Evolutionary conservation across 2,888 invertebrate genomes (phyloP).

Genomic region (Parnassius orleans): DNA sequence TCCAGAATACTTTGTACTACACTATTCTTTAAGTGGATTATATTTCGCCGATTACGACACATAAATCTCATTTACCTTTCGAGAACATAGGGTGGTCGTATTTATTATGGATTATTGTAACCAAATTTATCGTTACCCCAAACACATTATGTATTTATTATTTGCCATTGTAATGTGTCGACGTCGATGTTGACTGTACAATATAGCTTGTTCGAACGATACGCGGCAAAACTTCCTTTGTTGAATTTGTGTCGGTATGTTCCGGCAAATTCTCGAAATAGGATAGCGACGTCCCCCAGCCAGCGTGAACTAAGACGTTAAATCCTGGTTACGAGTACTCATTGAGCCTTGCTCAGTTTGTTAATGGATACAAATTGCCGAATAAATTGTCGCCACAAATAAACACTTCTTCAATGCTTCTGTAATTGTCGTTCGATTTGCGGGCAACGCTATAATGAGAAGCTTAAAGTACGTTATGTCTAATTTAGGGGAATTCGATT

Average conservation of each 20-base stretch:
- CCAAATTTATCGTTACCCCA: neutral
- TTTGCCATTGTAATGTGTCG: constrained; percentile 28
- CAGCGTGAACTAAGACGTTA: constrained; percentile 68
- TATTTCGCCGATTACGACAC: constrained; percentile 16
- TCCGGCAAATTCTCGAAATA: constrained; percentile 61
- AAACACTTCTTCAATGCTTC: constrained; percentile 38
- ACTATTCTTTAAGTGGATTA: constrained; percentile 17
- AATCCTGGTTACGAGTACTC: constrained; percentile 65
- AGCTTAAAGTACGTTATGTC: no score
- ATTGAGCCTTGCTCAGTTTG: constrained; percentile 61
- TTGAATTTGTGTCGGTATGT: constrained; percentile 71
- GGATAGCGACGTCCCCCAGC: constrained; percentile 50
- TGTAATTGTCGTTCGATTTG: neutral
- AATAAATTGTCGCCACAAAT: constrained; percentile 52
- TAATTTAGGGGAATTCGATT: no score
- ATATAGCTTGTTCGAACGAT: constrained; percentile 37
- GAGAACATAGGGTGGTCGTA: constrained; percentile 7
- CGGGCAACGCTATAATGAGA: neutral
- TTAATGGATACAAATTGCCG: constrained; percentile 66
- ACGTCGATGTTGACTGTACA: no score
- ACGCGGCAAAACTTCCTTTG: constrained; percentile 56
- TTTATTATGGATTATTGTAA: constrained; percentile 4
- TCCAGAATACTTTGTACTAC: constrained; percentile 5
- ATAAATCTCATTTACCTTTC: constrained; percentile 13
- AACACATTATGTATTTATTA: constrained; percentile 29